These are phyloP conservation scores for Anoplopoma fimbria DNA, from an alignment of 2,113 vertebrate genomes.

Conservation along the genomic window DNA sequence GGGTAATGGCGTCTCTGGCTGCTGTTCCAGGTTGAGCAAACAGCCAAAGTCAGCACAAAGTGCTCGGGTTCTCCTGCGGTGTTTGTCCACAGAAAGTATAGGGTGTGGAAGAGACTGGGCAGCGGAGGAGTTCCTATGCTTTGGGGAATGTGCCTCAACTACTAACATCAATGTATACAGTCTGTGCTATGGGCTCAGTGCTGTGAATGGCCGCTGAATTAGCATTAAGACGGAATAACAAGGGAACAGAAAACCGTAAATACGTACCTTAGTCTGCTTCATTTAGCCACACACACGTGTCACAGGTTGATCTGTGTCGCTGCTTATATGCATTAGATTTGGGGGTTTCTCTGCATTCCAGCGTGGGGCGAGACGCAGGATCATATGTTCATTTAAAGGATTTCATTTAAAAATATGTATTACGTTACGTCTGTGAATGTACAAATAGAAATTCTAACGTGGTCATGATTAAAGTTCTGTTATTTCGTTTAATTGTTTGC, in stretches of 20 bases:
- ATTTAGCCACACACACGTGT: neutral
- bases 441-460: neutral
- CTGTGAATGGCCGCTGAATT: neutral
- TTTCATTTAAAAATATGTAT: neutral
- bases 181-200: neutral
- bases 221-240: neutral
- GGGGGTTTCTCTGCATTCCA: neutral
- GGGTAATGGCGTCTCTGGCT: constrained; percentile 50
- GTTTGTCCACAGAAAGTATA: constrained; percentile 47
- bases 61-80: constrained; percentile 28
- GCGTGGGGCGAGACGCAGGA: neutral
- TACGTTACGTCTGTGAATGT: neutral
- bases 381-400: neutral
- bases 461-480: neutral
- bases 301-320: neutral
- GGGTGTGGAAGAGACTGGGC: constrained; percentile 30
- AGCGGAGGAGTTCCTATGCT: constrained; percentile 29
- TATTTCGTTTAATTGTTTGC: neutral
- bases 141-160: constrained; percentile 10
- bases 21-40: constrained; percentile 50
- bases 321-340: neutral
- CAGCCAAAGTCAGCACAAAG: constrained; percentile 46
- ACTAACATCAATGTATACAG: neutral
- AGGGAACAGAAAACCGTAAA: neutral
- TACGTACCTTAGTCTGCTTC: no score